Evolutionary conservation across 2,797 vertebrate species (phyloP).

Genomic region (Sphaeramia orbicularis): DNA sequence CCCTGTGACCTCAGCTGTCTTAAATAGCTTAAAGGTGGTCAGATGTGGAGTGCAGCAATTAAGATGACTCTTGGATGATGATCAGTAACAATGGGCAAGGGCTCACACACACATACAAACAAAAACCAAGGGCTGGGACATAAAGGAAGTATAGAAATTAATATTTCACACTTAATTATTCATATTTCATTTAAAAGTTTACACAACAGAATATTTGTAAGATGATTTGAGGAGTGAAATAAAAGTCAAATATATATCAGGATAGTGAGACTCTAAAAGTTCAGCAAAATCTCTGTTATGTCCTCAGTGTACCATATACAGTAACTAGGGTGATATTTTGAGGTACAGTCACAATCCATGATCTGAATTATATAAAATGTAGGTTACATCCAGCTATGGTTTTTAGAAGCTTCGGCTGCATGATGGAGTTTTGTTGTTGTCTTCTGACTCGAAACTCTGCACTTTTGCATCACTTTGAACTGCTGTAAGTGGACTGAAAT

Average conservation of each 20-base stretch:
- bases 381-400: too few relatives aligned
- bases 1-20: slow-evolving; percentile 23
- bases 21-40: slow-evolving; percentile 10
- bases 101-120: background rate
- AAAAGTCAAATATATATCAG: background rate
- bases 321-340: too few relatives aligned
- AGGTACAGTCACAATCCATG: too few relatives aligned
- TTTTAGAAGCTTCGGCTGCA: too few relatives aligned
- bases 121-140: slow-evolving; percentile 21
- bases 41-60: slow-evolving; percentile 11
- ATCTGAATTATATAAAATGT: too few relatives aligned
- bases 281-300: background rate
- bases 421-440: too few relatives aligned
- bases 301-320: slow-evolving; percentile 6
- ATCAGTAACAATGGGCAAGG: background rate
- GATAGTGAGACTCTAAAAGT: slow-evolving; percentile 1
- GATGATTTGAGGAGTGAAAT: background rate
- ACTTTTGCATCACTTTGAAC: too few relatives aligned
- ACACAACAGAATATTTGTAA: background rate
- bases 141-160: slow-evolving; percentile 5
- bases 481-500: too few relatives aligned
- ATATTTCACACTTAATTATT: background rate
- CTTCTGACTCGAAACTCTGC: too few relatives aligned
- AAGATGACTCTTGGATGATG: background rate
- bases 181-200: too few relatives aligned